Conservation (phyloP, 1,140 invertebrate species). For the Heliconius nattereri region DNA sequence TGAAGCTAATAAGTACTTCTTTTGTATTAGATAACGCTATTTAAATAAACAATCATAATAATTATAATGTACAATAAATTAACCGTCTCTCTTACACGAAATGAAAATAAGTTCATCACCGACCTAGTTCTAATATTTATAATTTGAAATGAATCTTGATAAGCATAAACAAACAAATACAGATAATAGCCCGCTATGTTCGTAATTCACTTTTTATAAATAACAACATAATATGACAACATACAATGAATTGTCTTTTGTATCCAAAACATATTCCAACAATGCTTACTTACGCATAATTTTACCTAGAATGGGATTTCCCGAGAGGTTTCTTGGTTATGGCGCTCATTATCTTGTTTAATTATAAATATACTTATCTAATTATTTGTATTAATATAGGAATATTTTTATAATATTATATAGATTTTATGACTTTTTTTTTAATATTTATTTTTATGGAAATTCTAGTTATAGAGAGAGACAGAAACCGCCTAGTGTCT, state of each 20-base stretch:
- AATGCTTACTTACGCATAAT: background rate
- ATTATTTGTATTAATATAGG: background rate
- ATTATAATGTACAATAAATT: too few species aligned
- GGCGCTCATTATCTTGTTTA: background rate
- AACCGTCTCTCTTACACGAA: too few species aligned
- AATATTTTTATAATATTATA: too few species aligned
- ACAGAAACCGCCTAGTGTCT: too few species aligned
- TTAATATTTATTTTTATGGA: too few species aligned
- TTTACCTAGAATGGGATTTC: background rate
- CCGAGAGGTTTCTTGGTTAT: background rate
- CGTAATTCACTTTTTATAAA: background rate
- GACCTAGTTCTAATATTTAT: background rate
- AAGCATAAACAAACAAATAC: background rate
- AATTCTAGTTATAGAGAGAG: too few species aligned
- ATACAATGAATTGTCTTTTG: background rate
- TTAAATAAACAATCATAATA: too few species aligned
- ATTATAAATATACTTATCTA: background rate
- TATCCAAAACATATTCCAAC: background rate
- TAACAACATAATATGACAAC: background rate
- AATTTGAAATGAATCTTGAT: background rate
- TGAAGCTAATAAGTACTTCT: too few species aligned
- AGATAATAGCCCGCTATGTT: background rate
- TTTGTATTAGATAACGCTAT: too few species aligned
- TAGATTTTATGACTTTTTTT: too few species aligned
- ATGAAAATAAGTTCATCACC: background rate